Conservation (phyloP, 2,888 invertebrate species). For the Stratiomys singularior region DNA sequence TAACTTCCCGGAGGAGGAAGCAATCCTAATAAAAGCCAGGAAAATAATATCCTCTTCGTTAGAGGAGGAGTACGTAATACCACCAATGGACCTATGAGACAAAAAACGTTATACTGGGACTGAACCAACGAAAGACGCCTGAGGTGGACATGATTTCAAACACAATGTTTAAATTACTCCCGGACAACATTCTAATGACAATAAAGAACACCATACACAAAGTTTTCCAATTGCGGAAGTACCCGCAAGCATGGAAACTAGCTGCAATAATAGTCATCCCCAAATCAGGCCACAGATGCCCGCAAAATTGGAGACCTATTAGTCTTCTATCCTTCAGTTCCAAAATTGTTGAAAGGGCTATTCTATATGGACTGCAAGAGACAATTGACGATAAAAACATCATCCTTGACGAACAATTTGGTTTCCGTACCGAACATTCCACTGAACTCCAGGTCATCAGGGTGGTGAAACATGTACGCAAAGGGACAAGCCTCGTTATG, state of each 20-base stretch:
- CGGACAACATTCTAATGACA: neutral
- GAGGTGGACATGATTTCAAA: neutral
- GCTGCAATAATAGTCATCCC: conserved; percentile 11
- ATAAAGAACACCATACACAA: neutral
- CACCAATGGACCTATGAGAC: too few species aligned
- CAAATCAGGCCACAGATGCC: neutral
- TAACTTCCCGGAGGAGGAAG: neutral
- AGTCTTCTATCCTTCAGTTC: neutral
- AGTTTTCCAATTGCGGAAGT: neutral
- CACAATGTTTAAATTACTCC: neutral
- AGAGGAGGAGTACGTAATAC: too few species aligned
- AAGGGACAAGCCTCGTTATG: neutral
- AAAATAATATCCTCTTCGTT: neutral
- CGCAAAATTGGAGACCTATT: neutral
- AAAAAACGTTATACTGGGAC: neutral
- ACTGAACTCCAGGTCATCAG: neutral
- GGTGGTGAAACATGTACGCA: neutral
- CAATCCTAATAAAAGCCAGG: neutral
- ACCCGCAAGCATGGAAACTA: conserved; percentile 12
- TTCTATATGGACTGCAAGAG: too few species aligned
- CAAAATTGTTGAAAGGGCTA: neutral
- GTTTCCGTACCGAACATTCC: neutral
- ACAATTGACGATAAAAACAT: neutral
- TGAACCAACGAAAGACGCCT: neutral
- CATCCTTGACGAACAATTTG: neutral